Evolutionary conservation across 1,140 invertebrate genomes (phyloP).

Genomic region (Ceratina japonica): DNA sequence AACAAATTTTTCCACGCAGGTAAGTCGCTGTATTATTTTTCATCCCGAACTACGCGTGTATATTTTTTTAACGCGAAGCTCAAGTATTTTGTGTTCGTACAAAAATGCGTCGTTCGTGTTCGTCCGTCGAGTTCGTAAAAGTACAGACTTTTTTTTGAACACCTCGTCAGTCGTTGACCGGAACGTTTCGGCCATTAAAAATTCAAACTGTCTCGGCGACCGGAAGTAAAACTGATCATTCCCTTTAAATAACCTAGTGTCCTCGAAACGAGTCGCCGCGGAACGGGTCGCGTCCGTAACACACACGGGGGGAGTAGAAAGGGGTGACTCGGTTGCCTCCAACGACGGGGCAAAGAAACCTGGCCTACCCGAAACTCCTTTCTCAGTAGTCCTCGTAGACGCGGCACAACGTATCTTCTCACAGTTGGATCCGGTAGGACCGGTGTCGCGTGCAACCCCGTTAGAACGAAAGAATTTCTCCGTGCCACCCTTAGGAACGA

Average conservation of each 20-base stretch:
- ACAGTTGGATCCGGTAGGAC: conserved; percentile 72
- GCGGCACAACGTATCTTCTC: conserved; percentile 78
- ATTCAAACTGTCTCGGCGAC: conserved; percentile 18
- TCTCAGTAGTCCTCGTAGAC: conserved; percentile 29
- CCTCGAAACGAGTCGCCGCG: conserved; percentile 25
- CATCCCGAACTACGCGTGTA: too few relatives aligned
- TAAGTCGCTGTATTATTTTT: too few relatives aligned
- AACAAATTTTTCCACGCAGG: too few relatives aligned
- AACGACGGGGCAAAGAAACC: conserved; percentile 16
- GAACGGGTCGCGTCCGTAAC: neutral
- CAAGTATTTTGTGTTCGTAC: too few relatives aligned
- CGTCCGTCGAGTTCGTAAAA: too few relatives aligned
- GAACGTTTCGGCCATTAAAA: neutral
- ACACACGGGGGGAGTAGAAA: conserved; percentile 36
- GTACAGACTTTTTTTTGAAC: neutral
- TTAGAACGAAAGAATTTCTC: conserved; percentile 61
- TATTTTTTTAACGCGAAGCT: too few relatives aligned
- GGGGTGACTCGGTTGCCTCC: conserved; percentile 28
- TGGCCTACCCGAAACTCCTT: conserved; percentile 55
- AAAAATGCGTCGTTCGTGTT: too few relatives aligned
- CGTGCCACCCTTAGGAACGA: conserved; percentile 42
- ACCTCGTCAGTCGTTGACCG: neutral
- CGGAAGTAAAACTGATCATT: conserved; percentile 58
- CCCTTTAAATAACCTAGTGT: conserved; percentile 64
- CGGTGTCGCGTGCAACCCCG: conserved; percentile 61